Conservation (phyloP, 2,113 vertebrate genomes). For the Platanista minor region DNA sequence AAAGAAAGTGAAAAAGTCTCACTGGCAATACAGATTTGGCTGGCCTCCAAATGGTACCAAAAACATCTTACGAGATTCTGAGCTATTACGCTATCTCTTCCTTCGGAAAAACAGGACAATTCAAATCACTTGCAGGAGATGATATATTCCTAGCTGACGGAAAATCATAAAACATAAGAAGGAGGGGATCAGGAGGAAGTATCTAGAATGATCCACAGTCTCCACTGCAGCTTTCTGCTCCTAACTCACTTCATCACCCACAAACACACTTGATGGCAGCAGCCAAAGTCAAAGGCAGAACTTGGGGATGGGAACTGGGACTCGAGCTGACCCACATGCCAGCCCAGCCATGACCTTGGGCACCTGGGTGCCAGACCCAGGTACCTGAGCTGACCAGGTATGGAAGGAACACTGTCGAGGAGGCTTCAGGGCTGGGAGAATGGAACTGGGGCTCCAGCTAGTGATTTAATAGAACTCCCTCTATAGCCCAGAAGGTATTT, state of each 20-base stretch:
- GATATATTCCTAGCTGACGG: background rate
- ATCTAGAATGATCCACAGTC: background rate
- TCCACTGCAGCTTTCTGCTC: background rate
- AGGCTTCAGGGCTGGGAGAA: background rate
- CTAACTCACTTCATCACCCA: background rate
- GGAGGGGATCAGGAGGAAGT: accelerated
- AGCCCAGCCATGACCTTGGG: background rate
- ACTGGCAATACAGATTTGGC: accelerated
- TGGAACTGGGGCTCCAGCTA: background rate
- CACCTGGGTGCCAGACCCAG: background rate
- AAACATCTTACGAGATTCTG: background rate
- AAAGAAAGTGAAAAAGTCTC: background rate
- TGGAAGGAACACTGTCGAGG: accelerated
- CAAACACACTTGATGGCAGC: accelerated
- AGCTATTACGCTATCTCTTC: background rate
- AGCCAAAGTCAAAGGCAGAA: background rate
- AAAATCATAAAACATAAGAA: background rate
- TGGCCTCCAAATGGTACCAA: background rate
- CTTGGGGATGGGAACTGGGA: background rate
- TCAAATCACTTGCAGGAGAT: background rate
- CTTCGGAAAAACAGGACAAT: background rate
- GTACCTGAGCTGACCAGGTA: background rate
- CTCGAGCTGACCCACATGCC: background rate
- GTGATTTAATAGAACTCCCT: background rate
- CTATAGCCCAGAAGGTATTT: background rate